Percentiles rank a stretch among this genome's conserved stretches.
These are phyloP conservation scores for Aporophyla lueneburgensis DNA, from an alignment of 2,888 invertebrate genomes.

Conservation along the genomic window DNA sequence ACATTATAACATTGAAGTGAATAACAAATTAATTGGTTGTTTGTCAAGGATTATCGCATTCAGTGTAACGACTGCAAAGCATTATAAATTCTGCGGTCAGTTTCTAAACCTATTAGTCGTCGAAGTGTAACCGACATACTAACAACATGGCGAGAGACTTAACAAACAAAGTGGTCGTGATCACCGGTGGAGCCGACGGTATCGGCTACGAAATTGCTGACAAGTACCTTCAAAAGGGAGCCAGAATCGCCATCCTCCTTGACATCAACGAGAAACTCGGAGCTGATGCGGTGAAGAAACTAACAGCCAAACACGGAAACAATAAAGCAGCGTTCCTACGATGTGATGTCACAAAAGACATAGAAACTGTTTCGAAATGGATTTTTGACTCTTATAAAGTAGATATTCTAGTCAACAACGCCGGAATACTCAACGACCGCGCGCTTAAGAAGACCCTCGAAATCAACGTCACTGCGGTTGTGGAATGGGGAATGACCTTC, in stretches of 20 bases:
- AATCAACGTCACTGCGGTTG: slow-evolving; percentile 79
- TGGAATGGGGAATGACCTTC: slow-evolving; percentile 87
- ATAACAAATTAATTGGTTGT: slow-evolving; percentile 53
- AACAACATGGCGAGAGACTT: slow-evolving; percentile 62
- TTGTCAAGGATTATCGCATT: slow-evolving; percentile 46
- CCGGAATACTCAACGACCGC: slow-evolving; percentile 79
- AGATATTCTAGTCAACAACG: slow-evolving; percentile 86
- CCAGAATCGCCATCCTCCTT: slow-evolving; percentile 71
- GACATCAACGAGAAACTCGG: slow-evolving; percentile 79
- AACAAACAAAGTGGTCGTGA: slow-evolving; percentile 67
- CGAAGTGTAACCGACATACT: slow-evolving; percentile 12
- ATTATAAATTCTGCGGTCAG: slow-evolving; percentile 34
- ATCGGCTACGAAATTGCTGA: slow-evolving; percentile 86
- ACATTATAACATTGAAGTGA: slow-evolving; percentile 5
- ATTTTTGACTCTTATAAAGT: slow-evolving; percentile 78
- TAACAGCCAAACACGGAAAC: slow-evolving; percentile 84
- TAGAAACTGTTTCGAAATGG: slow-evolving; percentile 81
- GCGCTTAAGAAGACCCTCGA: slow-evolving; percentile 73
- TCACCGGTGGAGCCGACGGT: slow-evolving; percentile 89
- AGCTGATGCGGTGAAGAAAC: slow-evolving; percentile 78
- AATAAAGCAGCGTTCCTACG: slow-evolving; percentile 85
- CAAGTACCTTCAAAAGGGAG: slow-evolving; percentile 84
- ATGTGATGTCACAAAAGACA: slow-evolving; percentile 88
- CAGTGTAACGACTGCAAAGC: neutral
- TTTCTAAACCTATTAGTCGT: slow-evolving; percentile 15